A percentile compares a stretch with the other conserved stretches of the same genome.
These are phyloP conservation scores for Salvelinus alpinus DNA, from an alignment of 2,113 vertebrate genomes.

Conservation along the genomic window DNA sequence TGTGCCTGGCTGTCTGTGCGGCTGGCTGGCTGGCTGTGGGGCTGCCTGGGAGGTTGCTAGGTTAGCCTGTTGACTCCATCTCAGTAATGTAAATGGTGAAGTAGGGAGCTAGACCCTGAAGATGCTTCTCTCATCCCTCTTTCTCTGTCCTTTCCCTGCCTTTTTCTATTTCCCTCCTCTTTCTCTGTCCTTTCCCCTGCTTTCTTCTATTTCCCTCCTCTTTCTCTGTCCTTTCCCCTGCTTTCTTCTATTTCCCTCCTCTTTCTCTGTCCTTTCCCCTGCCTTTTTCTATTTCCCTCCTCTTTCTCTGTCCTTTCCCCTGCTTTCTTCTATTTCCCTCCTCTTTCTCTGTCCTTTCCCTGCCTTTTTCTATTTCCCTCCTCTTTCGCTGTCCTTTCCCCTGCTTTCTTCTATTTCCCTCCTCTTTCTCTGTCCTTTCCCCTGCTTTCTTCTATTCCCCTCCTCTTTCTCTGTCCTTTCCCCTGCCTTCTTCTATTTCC, in stretches of 20 bases:
- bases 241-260: conserved; percentile 64
- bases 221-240: conserved; percentile 11
- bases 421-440: conserved; percentile 36
- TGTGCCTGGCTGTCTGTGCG: conserved; percentile 1
- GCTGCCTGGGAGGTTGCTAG: too few species aligned
- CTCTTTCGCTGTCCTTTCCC: conserved; percentile 19
- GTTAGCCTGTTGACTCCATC: conserved; percentile 51
- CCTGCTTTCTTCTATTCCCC: too few species aligned
- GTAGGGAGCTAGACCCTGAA: conserved; percentile 60
- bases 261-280: neutral
- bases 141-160: too few species aligned
- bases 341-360: too few species aligned
- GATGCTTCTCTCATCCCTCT: neutral
- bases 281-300: too few species aligned
- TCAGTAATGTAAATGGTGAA: conserved; percentile 76
- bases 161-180: too few species aligned
- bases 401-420: conserved; percentile 59
- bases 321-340: conserved; percentile 1
- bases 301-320: too few species aligned
- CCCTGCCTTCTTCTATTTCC: neutral
- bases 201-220: conserved; percentile 12
- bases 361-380: too few species aligned
- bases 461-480: too few species aligned
- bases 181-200: too few species aligned
- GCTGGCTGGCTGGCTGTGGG: too few species aligned